Percentiles rank a stretch among this genome's conserved stretches.
These are phyloP conservation scores for Caerostris darwini DNA, from an alignment of 1,140 invertebrate genomes.

Conservation along the genomic window DNA sequence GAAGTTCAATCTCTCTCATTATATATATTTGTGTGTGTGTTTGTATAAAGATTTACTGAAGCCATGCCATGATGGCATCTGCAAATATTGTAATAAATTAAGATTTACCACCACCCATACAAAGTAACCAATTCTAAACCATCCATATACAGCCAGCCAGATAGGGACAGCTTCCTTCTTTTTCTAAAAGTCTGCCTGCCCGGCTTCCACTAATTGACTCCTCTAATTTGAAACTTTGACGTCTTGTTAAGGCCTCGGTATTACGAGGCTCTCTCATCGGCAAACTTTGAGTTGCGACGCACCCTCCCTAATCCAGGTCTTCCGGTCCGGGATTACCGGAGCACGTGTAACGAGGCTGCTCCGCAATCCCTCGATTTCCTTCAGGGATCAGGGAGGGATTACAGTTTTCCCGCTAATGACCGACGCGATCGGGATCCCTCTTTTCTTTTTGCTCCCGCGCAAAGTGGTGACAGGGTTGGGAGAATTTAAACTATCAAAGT, in stretches of 20 bases:
- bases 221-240: slow-evolving; percentile 43
- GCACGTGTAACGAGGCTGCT: slow-evolving; percentile 27
- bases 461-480: not conserved
- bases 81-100: no score
- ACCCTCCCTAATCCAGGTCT: not conserved
- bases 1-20: no score
- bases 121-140: no score
- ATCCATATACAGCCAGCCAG: no score
- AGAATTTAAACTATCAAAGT: slow-evolving; percentile 28
- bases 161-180: no score
- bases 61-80: no score
- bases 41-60: no score
- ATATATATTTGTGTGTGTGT: no score
- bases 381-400: slow-evolving; percentile 21
- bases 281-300: slow-evolving; percentile 27
- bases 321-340: slow-evolving; percentile 29
- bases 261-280: slow-evolving; percentile 1
- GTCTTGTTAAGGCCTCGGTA: slow-evolving; percentile 44
- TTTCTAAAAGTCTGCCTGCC: not conserved
- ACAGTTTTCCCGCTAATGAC: slow-evolving; percentile 13
- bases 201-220: slow-evolving; percentile 25
- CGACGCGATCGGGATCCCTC: not conserved
- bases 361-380: slow-evolving; percentile 48
- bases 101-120: no score
- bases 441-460: not conserved